Evolutionary conservation across 2,113 vertebrate species (phyloP).

Genomic region (Rattus rattus): DNA sequence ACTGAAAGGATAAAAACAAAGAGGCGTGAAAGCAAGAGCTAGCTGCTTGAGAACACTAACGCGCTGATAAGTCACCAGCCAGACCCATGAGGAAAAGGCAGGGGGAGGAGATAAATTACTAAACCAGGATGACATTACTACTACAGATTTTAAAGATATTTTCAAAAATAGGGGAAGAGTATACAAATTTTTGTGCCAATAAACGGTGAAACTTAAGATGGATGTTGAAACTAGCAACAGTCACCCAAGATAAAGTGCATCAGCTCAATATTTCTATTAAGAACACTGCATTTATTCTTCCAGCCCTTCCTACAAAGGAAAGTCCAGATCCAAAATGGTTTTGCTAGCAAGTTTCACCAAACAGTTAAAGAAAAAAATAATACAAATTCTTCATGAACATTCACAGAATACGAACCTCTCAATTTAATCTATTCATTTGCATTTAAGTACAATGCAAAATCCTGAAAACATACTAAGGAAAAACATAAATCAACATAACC

Average conservation of each 20-base stretch:
- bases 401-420: not conserved
- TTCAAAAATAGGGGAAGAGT: not conserved
- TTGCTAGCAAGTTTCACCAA: conserved; percentile 29
- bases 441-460: conserved; percentile 35
- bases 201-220: conserved; percentile 22
- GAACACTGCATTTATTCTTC: conserved; percentile 29
- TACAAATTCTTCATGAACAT: conserved; percentile 26
- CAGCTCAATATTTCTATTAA: not conserved
- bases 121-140: not conserved
- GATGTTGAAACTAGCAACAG: not conserved
- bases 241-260: not conserved
- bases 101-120: not conserved
- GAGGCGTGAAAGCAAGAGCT: not conserved
- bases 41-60: conserved; percentile 8
- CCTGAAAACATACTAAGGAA: not conserved
- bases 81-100: not conserved
- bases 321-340: not conserved
- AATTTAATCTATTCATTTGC: not conserved
- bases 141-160: not conserved
- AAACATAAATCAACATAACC: conserved; percentile 23
- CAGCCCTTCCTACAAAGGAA: conserved; percentile 24
- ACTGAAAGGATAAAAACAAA: not conserved
- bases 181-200: not conserved
- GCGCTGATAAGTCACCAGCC: not conserved
- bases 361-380: conserved; percentile 49